Evolutionary conservation across 2,113 vertebrate genomes (phyloP).

Genomic region (Mustela lutreola): DNA sequence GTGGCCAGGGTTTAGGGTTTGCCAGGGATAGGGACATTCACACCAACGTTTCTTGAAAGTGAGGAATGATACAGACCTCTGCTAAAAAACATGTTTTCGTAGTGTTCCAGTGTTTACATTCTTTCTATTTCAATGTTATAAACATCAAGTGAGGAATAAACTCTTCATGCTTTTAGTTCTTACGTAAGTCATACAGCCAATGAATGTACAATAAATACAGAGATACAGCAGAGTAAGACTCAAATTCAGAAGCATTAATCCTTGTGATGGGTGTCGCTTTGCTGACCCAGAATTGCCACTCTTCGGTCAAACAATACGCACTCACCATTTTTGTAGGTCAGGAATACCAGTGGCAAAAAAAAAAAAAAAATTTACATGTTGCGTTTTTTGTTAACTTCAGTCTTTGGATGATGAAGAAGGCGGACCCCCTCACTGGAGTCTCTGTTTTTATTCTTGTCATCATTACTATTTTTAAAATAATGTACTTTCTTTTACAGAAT

Average conservation of each 20-base stretch:
- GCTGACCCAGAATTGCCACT: neutral
- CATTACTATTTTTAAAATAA: neutral
- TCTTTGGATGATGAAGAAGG: neutral
- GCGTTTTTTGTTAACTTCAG: neutral
- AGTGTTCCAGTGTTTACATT: neutral
- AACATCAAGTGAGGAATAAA: neutral
- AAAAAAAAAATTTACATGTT: neutral
- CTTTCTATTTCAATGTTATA: neutral
- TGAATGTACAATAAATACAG: neutral
- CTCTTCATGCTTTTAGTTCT: neutral
- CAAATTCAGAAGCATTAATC: neutral
- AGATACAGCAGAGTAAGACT: neutral
- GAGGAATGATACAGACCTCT: neutral
- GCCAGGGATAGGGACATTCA: neutral
- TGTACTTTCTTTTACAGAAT: neutral
- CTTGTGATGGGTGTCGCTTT: too few species aligned
- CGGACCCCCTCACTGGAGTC: neutral
- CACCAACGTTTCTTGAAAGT: neutral
- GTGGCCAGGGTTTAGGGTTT: neutral
- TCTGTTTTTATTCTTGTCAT: neutral
- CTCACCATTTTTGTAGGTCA: neutral
- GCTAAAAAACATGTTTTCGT: neutral
- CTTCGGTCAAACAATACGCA: neutral
- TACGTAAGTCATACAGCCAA: neutral
- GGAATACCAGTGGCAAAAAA: neutral